Conservation (phyloP, 2,113 vertebrate genomes). For the Solenodon paradoxus region DNA sequence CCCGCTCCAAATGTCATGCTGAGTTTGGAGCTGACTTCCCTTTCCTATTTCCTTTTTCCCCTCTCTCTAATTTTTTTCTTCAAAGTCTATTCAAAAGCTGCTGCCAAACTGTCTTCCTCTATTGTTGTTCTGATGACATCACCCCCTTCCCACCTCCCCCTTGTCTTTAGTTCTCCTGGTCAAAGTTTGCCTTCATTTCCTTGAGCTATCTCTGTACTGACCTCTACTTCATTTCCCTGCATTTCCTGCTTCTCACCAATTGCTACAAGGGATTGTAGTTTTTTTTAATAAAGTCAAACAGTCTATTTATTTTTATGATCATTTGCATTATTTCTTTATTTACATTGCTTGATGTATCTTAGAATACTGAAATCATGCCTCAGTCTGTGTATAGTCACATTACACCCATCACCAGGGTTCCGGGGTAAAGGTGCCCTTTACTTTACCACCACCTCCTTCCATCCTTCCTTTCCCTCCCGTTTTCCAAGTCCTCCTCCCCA, state of each 20-base stretch:
- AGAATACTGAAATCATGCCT: too few relatives aligned
- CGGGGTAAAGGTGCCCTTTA: too few relatives aligned
- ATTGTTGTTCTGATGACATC: conserved; percentile 57
- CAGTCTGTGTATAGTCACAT: too few relatives aligned
- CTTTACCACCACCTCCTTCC: too few relatives aligned
- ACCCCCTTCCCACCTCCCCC: not conserved
- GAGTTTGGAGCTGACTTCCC: conserved; percentile 67
- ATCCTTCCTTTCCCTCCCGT: too few relatives aligned
- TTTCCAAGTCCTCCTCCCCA: too few relatives aligned
- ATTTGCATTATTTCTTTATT: too few relatives aligned
- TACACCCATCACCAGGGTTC: too few relatives aligned
- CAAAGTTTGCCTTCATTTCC: conserved; percentile 18
- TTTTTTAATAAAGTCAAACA: too few relatives aligned
- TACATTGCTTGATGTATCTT: too few relatives aligned
- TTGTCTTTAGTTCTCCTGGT: not conserved
- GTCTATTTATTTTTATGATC: too few relatives aligned
- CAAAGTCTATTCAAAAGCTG: conserved; percentile 67
- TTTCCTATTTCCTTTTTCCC: conserved; percentile 76
- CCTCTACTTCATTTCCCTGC: not conserved
- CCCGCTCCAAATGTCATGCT: conserved; percentile 64
- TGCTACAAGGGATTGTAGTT: not conserved
- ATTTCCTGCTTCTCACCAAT: not conserved
- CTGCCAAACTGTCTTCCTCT: conserved; percentile 65
- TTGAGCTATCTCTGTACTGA: not conserved
- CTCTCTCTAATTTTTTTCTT: conserved; percentile 72